Evolutionary conservation across 2,888 invertebrate species (phyloP), one percentile per base, ranked within the genome.

Genomic region (Erynnis tages): DNA sequence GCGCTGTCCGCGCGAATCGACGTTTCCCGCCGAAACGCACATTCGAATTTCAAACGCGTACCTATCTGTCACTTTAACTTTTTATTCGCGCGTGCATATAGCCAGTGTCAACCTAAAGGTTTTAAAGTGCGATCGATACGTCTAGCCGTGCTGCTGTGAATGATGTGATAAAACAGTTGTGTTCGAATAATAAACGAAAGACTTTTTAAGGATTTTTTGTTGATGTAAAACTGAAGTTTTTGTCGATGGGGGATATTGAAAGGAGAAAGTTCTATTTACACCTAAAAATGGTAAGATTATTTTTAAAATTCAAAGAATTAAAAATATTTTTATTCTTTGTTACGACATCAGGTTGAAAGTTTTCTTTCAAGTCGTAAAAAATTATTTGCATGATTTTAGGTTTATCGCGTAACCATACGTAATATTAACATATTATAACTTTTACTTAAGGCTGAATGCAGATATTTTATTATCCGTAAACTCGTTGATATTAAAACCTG

Each of bases 281-380:
- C 56, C 70, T 79, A 55, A 87, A 81, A 78, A 87, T 87, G 88
- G 88, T 88, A 73, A 84, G 87, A 75, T 59, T 23, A 35, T 23
- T 25, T n/a, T 17, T 11, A 5, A 14, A 8, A 32, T 14, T 7
- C 16, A 14, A 1, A 16, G 7, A 32, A 32, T 32, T 32, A 32
- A 32, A 25, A 32, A 32, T 13, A 14, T 32, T 16, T 16, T 34
- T 11, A 4, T 30, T 30, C 11, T 7, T 10, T 2, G 5, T 34
- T 16, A 16, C 5, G 13, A 32, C 16, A 5, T 14, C 32, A 1
- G 14, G 6, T 23, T 6, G 23, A 40, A 21, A 47, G 47, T 48
- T 32, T 40, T 21, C 23, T 40, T 40, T 32, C 19, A 38, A 30
- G 4, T 29, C 17, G 2, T 10, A 8, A 27, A 8, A 19, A 40